phyloP scores from a whole-genome alignment of 2,888 invertebrate species.

The Pachymerium ferrugineum region DNA sequence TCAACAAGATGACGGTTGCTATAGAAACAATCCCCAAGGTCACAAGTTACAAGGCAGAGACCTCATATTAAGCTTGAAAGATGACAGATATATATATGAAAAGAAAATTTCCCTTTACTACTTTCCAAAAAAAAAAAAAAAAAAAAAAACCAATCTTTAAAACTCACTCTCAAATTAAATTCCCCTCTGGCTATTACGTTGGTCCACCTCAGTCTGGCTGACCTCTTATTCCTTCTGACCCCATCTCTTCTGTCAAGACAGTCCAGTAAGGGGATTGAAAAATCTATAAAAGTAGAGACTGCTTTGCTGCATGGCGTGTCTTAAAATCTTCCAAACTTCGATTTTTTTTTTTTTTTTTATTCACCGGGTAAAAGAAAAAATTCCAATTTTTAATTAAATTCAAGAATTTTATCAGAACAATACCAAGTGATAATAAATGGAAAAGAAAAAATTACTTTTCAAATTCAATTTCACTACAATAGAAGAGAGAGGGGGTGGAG shows the following conservation, averaged over 20 bases:
- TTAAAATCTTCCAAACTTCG: not conserved
- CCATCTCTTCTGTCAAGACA: not conserved
- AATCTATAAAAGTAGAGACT: not conserved
- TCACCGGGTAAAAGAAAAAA: too few species aligned
- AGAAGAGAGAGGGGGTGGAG: too few species aligned
- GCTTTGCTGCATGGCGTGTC: not conserved
- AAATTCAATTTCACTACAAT: slow-evolving; percentile 1
- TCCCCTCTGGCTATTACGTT: not conserved
- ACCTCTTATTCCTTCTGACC: not conserved
- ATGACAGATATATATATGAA: not conserved
- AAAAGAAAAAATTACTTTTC: not conserved
- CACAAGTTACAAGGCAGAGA: not conserved
- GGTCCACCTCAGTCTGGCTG: slow-evolving; percentile 3
- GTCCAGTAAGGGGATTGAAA: not conserved
- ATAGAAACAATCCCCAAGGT: not conserved
- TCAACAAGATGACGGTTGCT: not conserved
- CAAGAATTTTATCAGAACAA: not conserved
- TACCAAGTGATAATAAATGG: not conserved
- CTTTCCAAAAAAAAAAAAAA: not conserved
- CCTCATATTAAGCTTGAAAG: not conserved
- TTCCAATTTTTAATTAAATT: not conserved
- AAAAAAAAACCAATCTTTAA: not conserved
- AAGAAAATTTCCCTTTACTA: not conserved
- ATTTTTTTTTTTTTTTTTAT: not conserved
- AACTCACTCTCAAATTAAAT: slow-evolving; percentile 15